Base-by-base conservation (phyloP, 2,888 invertebrate genomes). In the Sphaerophoria taeniata region DNA sequence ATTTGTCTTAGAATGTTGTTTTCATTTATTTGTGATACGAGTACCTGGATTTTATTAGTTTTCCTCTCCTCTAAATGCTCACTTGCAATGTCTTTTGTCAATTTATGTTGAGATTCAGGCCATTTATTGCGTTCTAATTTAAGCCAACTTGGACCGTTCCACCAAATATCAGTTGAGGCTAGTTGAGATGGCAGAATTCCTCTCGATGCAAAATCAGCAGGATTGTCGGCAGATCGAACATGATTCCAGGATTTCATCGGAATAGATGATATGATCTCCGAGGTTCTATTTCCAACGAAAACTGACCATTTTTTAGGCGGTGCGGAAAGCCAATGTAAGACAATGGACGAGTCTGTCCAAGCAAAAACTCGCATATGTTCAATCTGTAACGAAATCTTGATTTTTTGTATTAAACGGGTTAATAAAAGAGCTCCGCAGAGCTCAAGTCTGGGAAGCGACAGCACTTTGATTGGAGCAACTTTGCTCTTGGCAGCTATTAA, bases 231-330 rank as follows among this genome's bases (percentile, higher is more conserved):
- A 43, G 82, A 58, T 6, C 45, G 60, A 39, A 82, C 61, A 43
- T 77, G 73, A 49, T 71, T 51, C 82, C 67, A 82, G 2, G 74
- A n/a, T n/a, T n/a, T n/a, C n/a, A n/a, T n/a, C n/a, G n/a, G n/a
- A n/a, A n/a, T n/a, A n/a, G n/a, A 47, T 6, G 87, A 74, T 1
- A 81, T 14, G 14, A 87, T 87, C 55, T 86, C 73, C 11, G 85
- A 51, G 3, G 72, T 72, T 7, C 60, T 49, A 6, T 72, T 61
- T 6, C 39, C 49, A 39, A 61, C 33, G 6, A 72, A 72, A 31
- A 72, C 60, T 9, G 60, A 60, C 60, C 72, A 60, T 31, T 51
- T 72, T 60, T 72, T 60, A 1, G 73, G 73, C 31, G 61, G 43
- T 14, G 53, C 61, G 4, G 61, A 39, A 7, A 55, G 61, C 63